These are phyloP conservation scores for Ceratosolen fusciceps DNA, from an alignment of 1,140 invertebrate genomes.

Conservation along the genomic window DNA sequence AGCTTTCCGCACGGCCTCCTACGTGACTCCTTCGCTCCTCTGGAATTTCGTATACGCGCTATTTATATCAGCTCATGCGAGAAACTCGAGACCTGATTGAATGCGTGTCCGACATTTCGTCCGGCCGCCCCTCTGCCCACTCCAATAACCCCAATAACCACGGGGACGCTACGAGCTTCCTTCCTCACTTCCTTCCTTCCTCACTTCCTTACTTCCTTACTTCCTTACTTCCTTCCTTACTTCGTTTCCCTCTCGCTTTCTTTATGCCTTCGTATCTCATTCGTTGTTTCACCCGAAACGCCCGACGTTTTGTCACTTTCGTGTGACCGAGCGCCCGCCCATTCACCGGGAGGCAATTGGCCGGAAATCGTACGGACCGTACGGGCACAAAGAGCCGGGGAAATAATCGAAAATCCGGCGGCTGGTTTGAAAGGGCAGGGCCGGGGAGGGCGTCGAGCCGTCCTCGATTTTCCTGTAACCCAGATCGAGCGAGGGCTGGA, in stretches of 20 bases:
- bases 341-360: not conserved
- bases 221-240: not conserved
- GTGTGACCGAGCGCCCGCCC: not conserved
- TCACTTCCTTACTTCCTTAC: no score
- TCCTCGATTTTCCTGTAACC: conserved; percentile 34
- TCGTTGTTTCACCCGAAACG: no score
- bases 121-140: no score
- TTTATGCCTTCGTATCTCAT: no score
- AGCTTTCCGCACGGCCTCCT: not conserved
- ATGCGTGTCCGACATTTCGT: no score
- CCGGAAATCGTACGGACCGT: not conserved
- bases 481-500: conserved; percentile 31
- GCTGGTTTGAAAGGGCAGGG: not conserved
- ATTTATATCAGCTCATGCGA: conserved; percentile 20
- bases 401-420: conserved; percentile 2
- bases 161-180: no score
- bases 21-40: conserved; percentile 29
- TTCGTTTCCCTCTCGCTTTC: not conserved
- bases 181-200: not conserved
- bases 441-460: not conserved
- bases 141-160: no score
- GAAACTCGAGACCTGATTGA: conserved; percentile 26
- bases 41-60: conserved; percentile 7
- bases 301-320: not conserved
- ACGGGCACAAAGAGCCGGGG: not conserved